A percentile compares a stretch with the other conserved stretches of the same genome.
These are phyloP conservation scores for Eulemur rufifrons DNA, from an alignment of 2,113 vertebrate genomes.

Conservation along the genomic window DNA sequence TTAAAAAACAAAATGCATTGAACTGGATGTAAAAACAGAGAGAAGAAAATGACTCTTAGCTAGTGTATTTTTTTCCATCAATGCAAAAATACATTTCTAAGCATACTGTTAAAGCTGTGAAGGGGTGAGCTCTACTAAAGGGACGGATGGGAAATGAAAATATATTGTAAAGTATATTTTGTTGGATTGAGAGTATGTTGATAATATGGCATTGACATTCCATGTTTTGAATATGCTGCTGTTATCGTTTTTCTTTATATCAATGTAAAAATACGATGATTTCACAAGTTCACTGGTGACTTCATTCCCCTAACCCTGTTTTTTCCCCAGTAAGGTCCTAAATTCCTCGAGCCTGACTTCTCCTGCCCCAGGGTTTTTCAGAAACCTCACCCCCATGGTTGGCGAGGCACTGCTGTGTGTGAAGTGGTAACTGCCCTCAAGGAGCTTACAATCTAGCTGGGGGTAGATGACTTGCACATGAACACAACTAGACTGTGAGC, in stretches of 20 bases:
- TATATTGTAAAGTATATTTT: background rate
- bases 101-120: background rate
- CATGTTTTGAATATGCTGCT: constrained; percentile 28
- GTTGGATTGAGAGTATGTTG: background rate
- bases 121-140: background rate
- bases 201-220: background rate
- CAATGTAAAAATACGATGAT: constrained; percentile 52
- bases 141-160: background rate
- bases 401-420: constrained; percentile 71
- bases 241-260: constrained; percentile 37
- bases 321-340: constrained; percentile 72
- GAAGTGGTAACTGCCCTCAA: constrained; percentile 79
- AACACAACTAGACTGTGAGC: constrained; percentile 82
- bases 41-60: background rate
- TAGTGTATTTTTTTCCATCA: background rate
- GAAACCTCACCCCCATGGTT: constrained; percentile 66
- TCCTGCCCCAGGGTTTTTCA: constrained; percentile 66
- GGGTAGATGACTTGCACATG: constrained; percentile 70
- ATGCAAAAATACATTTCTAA: background rate
- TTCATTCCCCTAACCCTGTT: constrained; percentile 74
- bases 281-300: constrained; percentile 52
- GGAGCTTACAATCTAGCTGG: constrained; percentile 83
- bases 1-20: background rate
- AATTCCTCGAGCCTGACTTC: constrained; percentile 72
- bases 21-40: background rate